Base-by-base conservation (phyloP, 2,113 vertebrate species). In the Clinocottus analis region DNA sequence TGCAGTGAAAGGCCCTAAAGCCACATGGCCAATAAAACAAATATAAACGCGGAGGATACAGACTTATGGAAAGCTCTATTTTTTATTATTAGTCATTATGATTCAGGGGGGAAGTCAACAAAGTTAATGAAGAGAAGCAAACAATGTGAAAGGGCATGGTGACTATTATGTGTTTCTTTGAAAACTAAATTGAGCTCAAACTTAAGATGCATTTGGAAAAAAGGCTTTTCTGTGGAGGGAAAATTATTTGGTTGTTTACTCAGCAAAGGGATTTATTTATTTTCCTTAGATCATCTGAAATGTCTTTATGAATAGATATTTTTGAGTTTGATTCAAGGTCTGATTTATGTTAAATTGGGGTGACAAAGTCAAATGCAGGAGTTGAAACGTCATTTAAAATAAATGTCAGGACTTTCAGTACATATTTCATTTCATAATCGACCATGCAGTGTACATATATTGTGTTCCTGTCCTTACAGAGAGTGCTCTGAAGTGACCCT, bases 361-460 rank as follows among this genome's bases (percentile, higher is more conserved):
- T 75, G 64, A 74, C 25, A 29, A 79, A 85, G 80, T 85, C 67
- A 89, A 89, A 85, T 62, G 67, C 35, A 71, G 39, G 66, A 72
- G 27, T 65, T 82, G 63, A 79, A 73, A 79, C 81, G 59, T 76
- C 82, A 56, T 70, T 81, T 19, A 70, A 17, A 55, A 53, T 82
- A 80, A 85, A 72, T 76, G 70, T 67, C 76, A 76, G 61, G 12
- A 68, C 7, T n/a, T 72, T 3, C 41, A 76, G 23, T 63, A 43
- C 53, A 69, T 51, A 65, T 83, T 43, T 59, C n/a, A 37, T 64
- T 43, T 49, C 29, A 55, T 69, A 47, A 43, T 21, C 37, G 33
- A 68, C 59, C 72, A 61, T 58, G 19, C 37, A 29, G 27, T 29
- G 16, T 13, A 56, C 25, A 64, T 61, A 25, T 79, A 21, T 45